These are phyloP conservation scores for Eurystomus glaucurus DNA, from an alignment of 2,797 vertebrate genomes.

Conservation along the genomic window DNA sequence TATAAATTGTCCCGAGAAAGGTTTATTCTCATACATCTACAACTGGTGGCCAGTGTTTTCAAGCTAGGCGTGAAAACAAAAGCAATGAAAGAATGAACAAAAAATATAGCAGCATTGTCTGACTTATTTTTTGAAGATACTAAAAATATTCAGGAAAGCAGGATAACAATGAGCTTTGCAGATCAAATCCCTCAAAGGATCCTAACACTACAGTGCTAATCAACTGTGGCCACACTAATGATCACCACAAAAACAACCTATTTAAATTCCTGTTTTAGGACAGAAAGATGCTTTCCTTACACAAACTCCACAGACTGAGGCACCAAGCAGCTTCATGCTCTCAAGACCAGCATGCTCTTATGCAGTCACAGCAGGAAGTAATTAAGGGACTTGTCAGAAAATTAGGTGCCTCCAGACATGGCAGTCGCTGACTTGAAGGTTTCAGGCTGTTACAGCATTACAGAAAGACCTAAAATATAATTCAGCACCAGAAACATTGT, in stretches of 20 bases:
- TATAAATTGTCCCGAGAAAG: neutral
- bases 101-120: neutral
- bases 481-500: neutral
- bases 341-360: neutral
- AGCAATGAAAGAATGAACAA: neutral
- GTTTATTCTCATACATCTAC: neutral
- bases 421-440: neutral
- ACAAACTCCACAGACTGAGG: neutral
- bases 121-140: neutral
- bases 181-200: neutral
- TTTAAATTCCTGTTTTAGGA: neutral
- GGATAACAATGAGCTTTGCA: rapidly evolving
- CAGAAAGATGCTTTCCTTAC: neutral
- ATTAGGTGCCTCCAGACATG: neutral
- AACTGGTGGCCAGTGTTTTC: neutral
- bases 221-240: neutral
- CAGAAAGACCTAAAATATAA: neutral
- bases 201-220: neutral
- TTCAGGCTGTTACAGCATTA: neutral
- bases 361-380: constrained; percentile 1
- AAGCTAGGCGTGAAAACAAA: neutral
- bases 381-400: constrained; percentile 37
- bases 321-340: neutral
- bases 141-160: neutral
- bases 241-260: neutral